Conservation (phyloP, 2,113 vertebrate genomes). For the Ochotona curzoniae region DNA sequence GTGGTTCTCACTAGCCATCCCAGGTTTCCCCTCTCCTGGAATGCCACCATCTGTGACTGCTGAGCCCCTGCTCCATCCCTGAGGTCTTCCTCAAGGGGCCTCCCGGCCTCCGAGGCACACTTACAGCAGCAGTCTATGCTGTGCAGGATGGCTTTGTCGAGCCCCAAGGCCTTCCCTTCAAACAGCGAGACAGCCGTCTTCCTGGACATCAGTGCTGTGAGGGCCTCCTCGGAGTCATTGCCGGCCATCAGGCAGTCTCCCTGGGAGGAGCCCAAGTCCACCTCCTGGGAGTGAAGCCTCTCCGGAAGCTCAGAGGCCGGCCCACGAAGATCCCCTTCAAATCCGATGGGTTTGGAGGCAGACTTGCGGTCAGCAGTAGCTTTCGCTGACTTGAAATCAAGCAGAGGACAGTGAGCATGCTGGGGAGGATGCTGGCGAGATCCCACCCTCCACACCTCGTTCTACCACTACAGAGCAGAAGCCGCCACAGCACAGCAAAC, state of each 20-base stretch:
- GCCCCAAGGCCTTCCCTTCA: constrained; percentile 96
- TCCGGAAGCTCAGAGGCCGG: constrained; percentile 90
- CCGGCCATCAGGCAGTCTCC: constrained; percentile 91
- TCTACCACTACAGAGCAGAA: background rate
- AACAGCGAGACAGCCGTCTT: constrained; percentile 96
- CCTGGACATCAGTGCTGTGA: constrained; percentile 92
- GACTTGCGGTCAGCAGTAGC: constrained; percentile 93
- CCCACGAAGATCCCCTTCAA: constrained; percentile 92
- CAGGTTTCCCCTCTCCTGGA: background rate
- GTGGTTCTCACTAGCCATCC: background rate
- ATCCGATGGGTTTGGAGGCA: constrained; percentile 89
- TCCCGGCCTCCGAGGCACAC: constrained; percentile 25
- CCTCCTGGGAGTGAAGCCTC: constrained; percentile 89
- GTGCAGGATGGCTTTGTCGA: constrained; percentile 98
- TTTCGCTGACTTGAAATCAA: constrained; percentile 92
- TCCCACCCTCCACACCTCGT: no score
- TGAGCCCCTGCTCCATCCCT: background rate
- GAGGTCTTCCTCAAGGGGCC: background rate
- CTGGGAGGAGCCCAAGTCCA: constrained; percentile 91
- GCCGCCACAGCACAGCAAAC: background rate
- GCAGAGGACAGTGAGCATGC: background rate
- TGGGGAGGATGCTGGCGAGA: background rate
- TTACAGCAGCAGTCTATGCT: constrained; percentile 99
- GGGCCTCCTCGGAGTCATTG: constrained; percentile 92
- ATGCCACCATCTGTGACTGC: background rate